Evolutionary conservation across 2,888 invertebrate genomes (phyloP).

Genomic region (Noctua comes): DNA sequence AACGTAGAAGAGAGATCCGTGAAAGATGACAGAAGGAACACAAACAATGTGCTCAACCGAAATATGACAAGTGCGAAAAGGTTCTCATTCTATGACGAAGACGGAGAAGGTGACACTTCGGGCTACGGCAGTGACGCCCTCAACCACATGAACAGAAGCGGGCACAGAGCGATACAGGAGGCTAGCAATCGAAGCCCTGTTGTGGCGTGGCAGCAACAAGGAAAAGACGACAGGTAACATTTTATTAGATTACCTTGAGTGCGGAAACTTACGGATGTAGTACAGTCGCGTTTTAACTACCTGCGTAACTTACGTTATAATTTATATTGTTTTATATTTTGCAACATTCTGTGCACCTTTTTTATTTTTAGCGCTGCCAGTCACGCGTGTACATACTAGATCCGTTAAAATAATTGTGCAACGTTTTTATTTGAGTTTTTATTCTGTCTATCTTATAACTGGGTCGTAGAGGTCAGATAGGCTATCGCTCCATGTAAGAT

Average conservation of each 20-base stretch:
- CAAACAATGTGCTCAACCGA: constrained; percentile 76
- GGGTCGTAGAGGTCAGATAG: too few species aligned
- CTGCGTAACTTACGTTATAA: constrained; percentile 26
- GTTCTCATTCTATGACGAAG: constrained; percentile 88
- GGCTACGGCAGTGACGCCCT: constrained; percentile 95
- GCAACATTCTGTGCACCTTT: constrained; percentile 37
- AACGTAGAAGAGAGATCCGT: constrained; percentile 78
- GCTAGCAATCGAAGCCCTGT: constrained; percentile 76
- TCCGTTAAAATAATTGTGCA: constrained; percentile 27
- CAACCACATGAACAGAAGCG: constrained; percentile 86
- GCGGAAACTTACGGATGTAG: constrained; percentile 38
- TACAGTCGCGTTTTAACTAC: constrained; percentile 33
- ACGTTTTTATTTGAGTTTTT: constrained; percentile 6
- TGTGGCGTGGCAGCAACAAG: constrained; percentile 86
- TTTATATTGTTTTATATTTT: constrained; percentile 42
- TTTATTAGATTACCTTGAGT: constrained; percentile 30
- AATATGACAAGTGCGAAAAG: constrained; percentile 86
- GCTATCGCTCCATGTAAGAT: too few species aligned
- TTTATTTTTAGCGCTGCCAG: constrained; percentile 38
- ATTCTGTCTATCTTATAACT: too few species aligned
- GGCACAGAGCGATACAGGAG: constrained; percentile 74
- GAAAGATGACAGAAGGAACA: constrained; percentile 80
- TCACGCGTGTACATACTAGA: constrained; percentile 45
- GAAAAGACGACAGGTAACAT: constrained; percentile 81
- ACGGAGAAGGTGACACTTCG: constrained; percentile 94